Conservation (phyloP, 2,113 vertebrate genomes). For the Hippocampus mohnikei region DNA sequence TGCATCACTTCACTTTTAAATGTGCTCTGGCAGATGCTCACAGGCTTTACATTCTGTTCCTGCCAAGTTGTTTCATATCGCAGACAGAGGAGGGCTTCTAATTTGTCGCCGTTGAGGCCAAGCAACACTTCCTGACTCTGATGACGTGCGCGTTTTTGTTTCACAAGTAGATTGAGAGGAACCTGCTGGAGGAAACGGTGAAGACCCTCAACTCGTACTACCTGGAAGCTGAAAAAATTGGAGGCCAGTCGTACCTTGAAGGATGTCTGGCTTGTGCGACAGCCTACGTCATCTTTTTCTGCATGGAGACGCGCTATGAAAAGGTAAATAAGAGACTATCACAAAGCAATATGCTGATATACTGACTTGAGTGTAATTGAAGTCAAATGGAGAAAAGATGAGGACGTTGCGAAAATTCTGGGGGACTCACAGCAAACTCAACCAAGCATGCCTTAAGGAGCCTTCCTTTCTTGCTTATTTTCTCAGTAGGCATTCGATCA, state of each 20-base stretch:
- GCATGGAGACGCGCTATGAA: slow-evolving; percentile 98
- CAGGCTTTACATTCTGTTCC: slow-evolving; percentile 4
- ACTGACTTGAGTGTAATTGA: too few species aligned
- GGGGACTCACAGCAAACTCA: too few species aligned
- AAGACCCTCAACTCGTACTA: slow-evolving; percentile 96
- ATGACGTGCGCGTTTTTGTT: slow-evolving; percentile 27
- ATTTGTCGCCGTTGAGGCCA: neutral
- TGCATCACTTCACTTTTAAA: slow-evolving; percentile 4
- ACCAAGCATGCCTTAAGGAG: too few species aligned
- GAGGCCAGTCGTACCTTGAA: slow-evolving; percentile 93
- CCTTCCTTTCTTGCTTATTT: too few species aligned
- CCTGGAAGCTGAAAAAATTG: slow-evolving; percentile 91
- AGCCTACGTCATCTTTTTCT: slow-evolving; percentile 94
- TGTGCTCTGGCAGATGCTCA: slow-evolving; percentile 11
- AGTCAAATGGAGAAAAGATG: neutral
- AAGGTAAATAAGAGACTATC: slow-evolving; percentile 73
- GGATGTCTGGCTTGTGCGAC: slow-evolving; percentile 94
- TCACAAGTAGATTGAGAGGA: slow-evolving; percentile 84
- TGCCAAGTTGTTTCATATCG: slow-evolving; percentile 12
- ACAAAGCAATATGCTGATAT: neutral
- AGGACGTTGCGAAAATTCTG: too few species aligned
- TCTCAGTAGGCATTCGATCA: too few species aligned
- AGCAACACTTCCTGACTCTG: neutral
- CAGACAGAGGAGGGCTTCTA: neutral
- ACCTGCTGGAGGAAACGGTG: slow-evolving; percentile 92